Evolutionary conservation across 1,140 invertebrate species (phyloP), one percentile per base, ranked within the genome.

Genomic region (Melitaea cinxia): DNA sequence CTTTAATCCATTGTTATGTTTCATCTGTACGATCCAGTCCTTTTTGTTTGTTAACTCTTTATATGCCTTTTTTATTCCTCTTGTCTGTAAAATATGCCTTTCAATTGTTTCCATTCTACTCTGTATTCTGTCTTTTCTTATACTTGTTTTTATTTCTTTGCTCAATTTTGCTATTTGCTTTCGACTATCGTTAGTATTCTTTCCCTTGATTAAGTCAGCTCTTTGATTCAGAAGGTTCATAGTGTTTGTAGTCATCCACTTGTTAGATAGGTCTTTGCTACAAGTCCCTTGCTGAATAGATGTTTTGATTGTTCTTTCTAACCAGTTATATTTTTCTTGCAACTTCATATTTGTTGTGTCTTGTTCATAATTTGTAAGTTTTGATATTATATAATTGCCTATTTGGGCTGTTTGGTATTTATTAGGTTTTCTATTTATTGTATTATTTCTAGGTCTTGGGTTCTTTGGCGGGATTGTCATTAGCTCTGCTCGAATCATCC

Each of bases 291-390:
- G n/a, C n/a, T n/a, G n/a, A n/a, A n/a, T n/a, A n/a, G n/a, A n/a
- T n/a, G n/a, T n/a, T n/a, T n/a, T n/a, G n/a, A n/a, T n/a, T 6
- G 33, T 6, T 10, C 12, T 35, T 12, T 35, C 33, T 35, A 35
- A 12, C 12, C 2, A 2, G 33, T 73, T 65, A 39, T 73, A 76
- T 65, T 76, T 70, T 59, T 64, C 73, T 55, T 76, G 65, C 0
- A 47, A n/a, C n/a, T n/a, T n/a, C 68, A 35, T 12, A 0, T 56
- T 45, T 45, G 10, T 63, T 21, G 70, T 19, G n/a, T n/a, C n/a
- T n/a, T n/a, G n/a, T n/a, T n/a, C n/a, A n/a, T n/a, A n/a, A n/a
- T n/a, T n/a, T n/a, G n/a, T n/a, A n/a, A n/a, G n/a, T n/a, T n/a
- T n/a, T n/a, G n/a, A n/a, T n/a, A n/a, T n/a, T n/a, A n/a, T n/a